These are phyloP conservation scores for Mycalesis mineus DNA, from an alignment of 2,888 invertebrate species.

Conservation along the genomic window DNA sequence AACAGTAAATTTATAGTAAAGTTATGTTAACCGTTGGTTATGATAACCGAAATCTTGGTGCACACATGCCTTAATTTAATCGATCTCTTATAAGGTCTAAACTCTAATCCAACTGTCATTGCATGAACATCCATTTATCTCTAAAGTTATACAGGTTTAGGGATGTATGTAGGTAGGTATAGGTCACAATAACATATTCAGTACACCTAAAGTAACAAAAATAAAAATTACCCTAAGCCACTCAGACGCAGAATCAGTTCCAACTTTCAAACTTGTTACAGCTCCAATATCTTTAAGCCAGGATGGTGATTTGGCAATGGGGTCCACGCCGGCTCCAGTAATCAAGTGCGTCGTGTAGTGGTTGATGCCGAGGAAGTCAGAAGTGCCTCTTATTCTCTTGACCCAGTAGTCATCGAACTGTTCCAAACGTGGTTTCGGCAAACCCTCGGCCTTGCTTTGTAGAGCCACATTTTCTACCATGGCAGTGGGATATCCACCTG, in stretches of 20 bases:
- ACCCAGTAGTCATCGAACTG: slow-evolving; percentile 70
- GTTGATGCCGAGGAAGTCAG: slow-evolving; percentile 72
- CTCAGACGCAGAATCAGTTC: slow-evolving; percentile 67
- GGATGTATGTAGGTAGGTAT: too few species aligned
- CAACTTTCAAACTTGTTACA: slow-evolving; percentile 64
- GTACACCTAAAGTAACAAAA: too few species aligned
- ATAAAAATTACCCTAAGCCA: slow-evolving; percentile 61
- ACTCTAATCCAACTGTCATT: too few species aligned
- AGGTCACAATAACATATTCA: too few species aligned
- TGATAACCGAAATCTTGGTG: too few species aligned
- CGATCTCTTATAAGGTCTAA: too few species aligned
- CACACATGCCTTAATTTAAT: too few species aligned
- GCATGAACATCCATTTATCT: too few species aligned
- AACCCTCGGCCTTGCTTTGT: slow-evolving; percentile 63
- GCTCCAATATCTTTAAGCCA: slow-evolving; percentile 74
- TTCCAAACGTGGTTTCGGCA: slow-evolving; percentile 59
- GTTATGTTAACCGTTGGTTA: too few species aligned
- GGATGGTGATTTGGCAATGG: slow-evolving; percentile 64
- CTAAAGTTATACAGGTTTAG: too few species aligned
- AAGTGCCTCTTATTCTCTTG: slow-evolving; percentile 67
- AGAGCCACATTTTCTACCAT: slow-evolving; percentile 68
- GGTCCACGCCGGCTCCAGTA: slow-evolving; percentile 62
- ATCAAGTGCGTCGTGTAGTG: slow-evolving; percentile 72
- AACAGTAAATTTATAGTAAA: too few species aligned
- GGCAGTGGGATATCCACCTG: slow-evolving; percentile 69